Conservation (phyloP, 1,140 invertebrate genomes). For the Pseudomyrmex dendroicus region DNA sequence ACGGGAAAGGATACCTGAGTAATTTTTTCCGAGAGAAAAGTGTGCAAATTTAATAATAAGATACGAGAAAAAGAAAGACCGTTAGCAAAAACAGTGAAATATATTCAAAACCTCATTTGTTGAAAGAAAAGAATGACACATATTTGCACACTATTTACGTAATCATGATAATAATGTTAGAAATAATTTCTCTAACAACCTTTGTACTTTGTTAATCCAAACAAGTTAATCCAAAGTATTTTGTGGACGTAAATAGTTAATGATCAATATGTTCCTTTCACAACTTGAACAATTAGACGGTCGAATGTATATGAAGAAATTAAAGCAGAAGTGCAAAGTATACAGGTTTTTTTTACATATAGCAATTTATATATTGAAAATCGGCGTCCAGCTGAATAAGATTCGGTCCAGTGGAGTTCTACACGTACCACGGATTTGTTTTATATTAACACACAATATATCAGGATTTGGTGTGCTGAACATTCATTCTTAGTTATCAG, state of each 20-base stretch:
- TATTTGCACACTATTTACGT: not conserved
- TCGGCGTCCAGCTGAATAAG: slow-evolving; percentile 48
- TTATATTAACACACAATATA: slow-evolving; percentile 56
- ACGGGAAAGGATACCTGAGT: not conserved
- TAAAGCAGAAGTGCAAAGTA: slow-evolving; percentile 21
- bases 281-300: slow-evolving; percentile 43
- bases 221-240: not conserved
- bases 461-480: slow-evolving; percentile 58
- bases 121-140: not conserved
- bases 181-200: too few relatives aligned
- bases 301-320: slow-evolving; percentile 43
- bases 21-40: not conserved
- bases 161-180: not conserved
- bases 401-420: slow-evolving; percentile 48
- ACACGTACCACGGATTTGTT: slow-evolving; percentile 51
- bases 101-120: not conserved
- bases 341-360: slow-evolving; percentile 27
- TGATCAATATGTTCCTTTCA: not conserved
- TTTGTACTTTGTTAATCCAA: not conserved
- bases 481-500: slow-evolving; percentile 57
- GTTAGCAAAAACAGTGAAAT: not conserved
- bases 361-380: slow-evolving; percentile 36
- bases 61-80: not conserved
- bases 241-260: slow-evolving; percentile 6
- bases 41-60: slow-evolving; percentile 1